These are phyloP conservation scores for Mellilla xanthometata DNA, from an alignment of 2,888 invertebrate species.

Conservation along the genomic window DNA sequence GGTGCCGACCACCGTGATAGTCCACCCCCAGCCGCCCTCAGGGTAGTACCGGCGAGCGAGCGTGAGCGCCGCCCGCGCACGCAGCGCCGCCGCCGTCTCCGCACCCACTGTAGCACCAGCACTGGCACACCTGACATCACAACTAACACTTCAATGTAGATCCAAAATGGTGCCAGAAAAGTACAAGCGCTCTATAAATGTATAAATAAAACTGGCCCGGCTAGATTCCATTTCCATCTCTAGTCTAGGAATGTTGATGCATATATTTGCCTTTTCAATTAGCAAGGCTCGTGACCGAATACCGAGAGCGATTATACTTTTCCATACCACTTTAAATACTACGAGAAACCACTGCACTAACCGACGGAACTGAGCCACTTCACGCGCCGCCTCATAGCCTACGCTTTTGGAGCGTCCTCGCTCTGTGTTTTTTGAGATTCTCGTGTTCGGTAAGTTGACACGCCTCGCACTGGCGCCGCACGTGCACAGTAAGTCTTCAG, in stretches of 20 bases:
- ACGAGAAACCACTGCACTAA: conserved; percentile 55
- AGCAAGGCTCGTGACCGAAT: conserved; percentile 18
- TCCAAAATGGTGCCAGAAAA: conserved; percentile 12
- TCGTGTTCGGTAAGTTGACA: conserved; percentile 47
- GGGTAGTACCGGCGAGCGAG: conserved; percentile 91
- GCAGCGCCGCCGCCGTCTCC: conserved; percentile 73
- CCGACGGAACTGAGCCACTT: conserved; percentile 78
- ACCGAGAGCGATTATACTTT: conserved; percentile 30
- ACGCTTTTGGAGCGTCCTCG: conserved; percentile 79
- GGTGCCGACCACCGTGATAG: conserved; percentile 87
- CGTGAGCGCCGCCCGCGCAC: conserved; percentile 84
- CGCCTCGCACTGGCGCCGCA: conserved; percentile 62
- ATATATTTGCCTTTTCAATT: conserved; percentile 20
- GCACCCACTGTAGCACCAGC: conserved; percentile 71
- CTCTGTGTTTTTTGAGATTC: conserved; percentile 54
- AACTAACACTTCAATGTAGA: conserved; percentile 30
- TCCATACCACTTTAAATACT: conserved; percentile 30
- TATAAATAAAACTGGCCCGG: conserved; percentile 24
- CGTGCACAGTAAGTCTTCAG: conserved; percentile 66
- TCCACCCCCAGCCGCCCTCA: conserved; percentile 95
- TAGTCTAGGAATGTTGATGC: conserved; percentile 5
- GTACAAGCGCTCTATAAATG: background rate
- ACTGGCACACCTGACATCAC: conserved; percentile 76
- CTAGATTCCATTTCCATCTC: conserved; percentile 14
- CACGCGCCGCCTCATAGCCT: conserved; percentile 72